Percentiles rank a stretch among this genome's conserved stretches.
Evolutionary conservation across 2,113 vertebrate species (phyloP).

Genomic region (Oncorhynchus masou): DNA sequence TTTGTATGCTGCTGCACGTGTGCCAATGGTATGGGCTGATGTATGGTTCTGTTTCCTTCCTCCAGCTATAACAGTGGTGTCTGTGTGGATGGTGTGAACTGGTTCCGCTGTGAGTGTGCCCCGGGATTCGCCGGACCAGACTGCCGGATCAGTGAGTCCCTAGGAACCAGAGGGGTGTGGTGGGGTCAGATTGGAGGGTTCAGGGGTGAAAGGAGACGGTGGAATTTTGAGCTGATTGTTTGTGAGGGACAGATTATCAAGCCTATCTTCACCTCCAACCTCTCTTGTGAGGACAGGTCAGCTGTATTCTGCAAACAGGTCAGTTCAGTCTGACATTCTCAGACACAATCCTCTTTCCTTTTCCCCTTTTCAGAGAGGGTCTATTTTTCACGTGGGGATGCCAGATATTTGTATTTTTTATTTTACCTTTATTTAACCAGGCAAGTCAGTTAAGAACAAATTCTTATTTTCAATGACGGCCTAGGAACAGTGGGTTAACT

Average conservation of each 20-base stretch:
- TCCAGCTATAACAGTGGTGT: conserved; percentile 90
- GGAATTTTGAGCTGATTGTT: conserved; percentile 36
- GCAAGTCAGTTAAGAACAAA: too few species aligned
- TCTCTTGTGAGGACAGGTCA: conserved; percentile 44
- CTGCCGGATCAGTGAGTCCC: conserved; percentile 94
- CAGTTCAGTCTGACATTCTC: conserved; percentile 39
- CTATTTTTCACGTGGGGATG: background rate
- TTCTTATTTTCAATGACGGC: too few species aligned
- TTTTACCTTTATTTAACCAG: too few species aligned
- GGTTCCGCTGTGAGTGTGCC: conserved; percentile 93
- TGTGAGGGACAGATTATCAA: conserved; percentile 47
- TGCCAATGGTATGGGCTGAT: background rate
- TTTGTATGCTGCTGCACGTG: background rate
- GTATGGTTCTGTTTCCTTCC: conserved; percentile 31
- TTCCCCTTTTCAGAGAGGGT: conserved; percentile 21
- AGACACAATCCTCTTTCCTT: conserved; percentile 28
- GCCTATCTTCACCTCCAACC: conserved; percentile 43
- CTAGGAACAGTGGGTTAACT: too few species aligned
- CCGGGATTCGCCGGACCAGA: conserved; percentile 94
- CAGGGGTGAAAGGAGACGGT: conserved; percentile 34
- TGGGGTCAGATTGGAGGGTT: conserved; percentile 35
- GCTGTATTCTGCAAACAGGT: conserved; percentile 36
- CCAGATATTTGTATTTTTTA: background rate
- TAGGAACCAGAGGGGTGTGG: conserved; percentile 39
- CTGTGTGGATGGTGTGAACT: conserved; percentile 93